phyloP scores from a whole-genome alignment of 2,113 vertebrate species.

The Cranoglanis bouderius region DNA sequence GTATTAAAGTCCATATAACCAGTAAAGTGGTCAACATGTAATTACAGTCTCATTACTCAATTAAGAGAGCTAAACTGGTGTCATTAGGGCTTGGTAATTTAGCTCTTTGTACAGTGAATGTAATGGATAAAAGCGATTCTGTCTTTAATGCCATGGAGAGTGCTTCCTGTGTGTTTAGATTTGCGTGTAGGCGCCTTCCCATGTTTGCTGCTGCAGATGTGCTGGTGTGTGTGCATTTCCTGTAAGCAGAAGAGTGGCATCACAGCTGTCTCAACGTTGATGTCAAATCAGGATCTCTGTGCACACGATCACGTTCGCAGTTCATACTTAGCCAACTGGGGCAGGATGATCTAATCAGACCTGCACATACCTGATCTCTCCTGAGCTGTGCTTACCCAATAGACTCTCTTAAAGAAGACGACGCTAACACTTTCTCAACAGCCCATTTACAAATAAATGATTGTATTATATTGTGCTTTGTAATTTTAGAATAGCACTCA shows the following conservation, averaged over 20 bases:
- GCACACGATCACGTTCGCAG: neutral
- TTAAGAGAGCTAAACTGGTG: neutral
- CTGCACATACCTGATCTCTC: neutral
- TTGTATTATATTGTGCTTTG: neutral
- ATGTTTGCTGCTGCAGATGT: neutral
- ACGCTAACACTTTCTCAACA: neutral
- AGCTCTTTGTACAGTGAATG: neutral
- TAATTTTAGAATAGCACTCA: neutral
- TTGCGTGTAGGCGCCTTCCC: neutral
- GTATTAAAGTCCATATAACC: constrained; percentile 9
- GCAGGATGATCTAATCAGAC: constrained; percentile 7
- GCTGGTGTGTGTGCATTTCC: neutral
- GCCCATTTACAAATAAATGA: neutral
- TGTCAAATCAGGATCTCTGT: neutral
- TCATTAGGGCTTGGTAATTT: neutral
- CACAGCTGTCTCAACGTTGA: neutral
- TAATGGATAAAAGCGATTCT: neutral
- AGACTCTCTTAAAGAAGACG: neutral
- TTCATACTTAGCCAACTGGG: neutral
- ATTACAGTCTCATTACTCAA: constrained; percentile 9
- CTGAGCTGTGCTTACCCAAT: neutral
- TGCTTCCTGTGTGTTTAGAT: neutral
- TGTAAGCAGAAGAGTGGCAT: constrained; percentile 6
- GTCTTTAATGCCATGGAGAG: neutral
- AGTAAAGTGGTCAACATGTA: neutral